Base-by-base conservation (phyloP, 2,113 vertebrate genomes). In the Symphodus melops region DNA sequence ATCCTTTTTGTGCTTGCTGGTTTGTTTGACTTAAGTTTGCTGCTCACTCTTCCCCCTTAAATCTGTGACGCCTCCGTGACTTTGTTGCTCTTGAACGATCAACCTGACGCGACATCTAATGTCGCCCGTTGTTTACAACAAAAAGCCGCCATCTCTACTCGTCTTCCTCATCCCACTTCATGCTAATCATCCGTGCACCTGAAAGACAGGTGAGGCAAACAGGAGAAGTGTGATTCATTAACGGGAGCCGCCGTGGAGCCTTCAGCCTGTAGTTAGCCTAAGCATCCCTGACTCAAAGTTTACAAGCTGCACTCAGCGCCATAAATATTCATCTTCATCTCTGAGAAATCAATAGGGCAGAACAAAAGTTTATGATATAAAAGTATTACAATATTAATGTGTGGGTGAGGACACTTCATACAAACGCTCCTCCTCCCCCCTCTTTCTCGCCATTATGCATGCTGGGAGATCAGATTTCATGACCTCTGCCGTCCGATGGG, bases 301-400 rank as follows among this genome's bases (percentile, higher is more conserved):
- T 80, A 64, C 85, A 67, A 70, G 82, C 82, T 67, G 54, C 77
- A 53, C 82, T 86, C 74, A 42, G 20, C 58, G 49, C 52, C 87
- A 88, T 88, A 79, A 85, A 89, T 88, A 89, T 90, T 89, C 79
- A 89, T 88, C n/a, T 58, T 68, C 59, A 67, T 88, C 83, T 86
- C 76, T 25, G 65, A 70, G 65, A 87, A 90, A 91, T 90, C 89
- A 84, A 92, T 88, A 88, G 82, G 82, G 71, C 88, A 86, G 81
- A 82, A 86, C 87, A 78, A 79, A 87, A 88, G 68, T 91, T 88
- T 84, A 85, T 65, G 37, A 83, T 88, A 86, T 90, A 81, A 89
- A 87, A 85, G 85, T 85, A 78, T 85, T 81, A 75, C 73, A 86
- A 85, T 86, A 87, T 86, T 85, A 82, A 86, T 53, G 75, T 55